Conservation (phyloP, 2,888 invertebrate genomes). For the Automeris io region DNA sequence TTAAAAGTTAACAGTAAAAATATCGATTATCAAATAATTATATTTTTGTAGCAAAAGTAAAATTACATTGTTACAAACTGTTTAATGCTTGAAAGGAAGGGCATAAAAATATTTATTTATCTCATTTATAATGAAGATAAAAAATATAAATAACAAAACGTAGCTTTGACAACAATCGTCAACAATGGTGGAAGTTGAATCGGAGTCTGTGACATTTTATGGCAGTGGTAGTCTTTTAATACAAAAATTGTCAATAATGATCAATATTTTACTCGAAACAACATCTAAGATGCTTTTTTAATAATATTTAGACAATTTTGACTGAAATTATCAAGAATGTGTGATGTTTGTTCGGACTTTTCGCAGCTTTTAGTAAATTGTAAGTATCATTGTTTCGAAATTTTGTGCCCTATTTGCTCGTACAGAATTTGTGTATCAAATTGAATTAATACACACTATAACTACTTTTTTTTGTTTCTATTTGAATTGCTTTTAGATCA, state of each 20-base stretch:
- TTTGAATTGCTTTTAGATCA: conserved; percentile 9
- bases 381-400: conserved; percentile 74
- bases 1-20: too few relatives aligned
- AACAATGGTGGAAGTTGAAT: conserved; percentile 76
- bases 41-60: too few relatives aligned
- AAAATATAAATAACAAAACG: conserved; percentile 42
- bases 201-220: conserved; percentile 67
- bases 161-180: conserved; percentile 71
- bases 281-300: conserved; percentile 58
- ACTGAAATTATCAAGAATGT: conserved; percentile 80
- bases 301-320: conserved; percentile 57
- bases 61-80: too few relatives aligned
- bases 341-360: conserved; percentile 97
- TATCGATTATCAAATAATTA: too few relatives aligned
- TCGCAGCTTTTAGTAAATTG: conserved; percentile 89
- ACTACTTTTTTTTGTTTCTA: conserved; percentile 8
- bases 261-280: conserved; percentile 54
- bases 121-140: too few relatives aligned
- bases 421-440: conserved; percentile 23
- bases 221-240: conserved; percentile 68
- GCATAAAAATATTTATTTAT: too few relatives aligned
- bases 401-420: conserved; percentile 40
- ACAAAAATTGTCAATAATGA: conserved; percentile 73
- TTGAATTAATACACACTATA: conserved; percentile 12
- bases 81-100: too few relatives aligned